A percentile compares a stretch with the other conserved stretches of the same genome.
phyloP scores from a whole-genome alignment of 2,113 vertebrate genomes.

The Sakesphorus luctuosus region DNA sequence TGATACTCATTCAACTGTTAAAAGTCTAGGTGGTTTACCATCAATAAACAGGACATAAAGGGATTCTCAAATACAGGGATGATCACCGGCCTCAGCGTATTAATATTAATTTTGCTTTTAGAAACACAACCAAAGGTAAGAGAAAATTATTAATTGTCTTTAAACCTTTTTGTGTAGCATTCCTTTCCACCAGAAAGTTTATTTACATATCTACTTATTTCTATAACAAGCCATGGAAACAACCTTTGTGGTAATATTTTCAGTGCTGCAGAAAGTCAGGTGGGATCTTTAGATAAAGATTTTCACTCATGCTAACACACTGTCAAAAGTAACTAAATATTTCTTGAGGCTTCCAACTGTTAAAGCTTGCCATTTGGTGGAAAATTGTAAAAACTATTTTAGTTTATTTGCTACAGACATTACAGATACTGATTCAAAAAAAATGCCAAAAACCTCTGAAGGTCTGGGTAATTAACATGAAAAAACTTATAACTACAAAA shows the following conservation, averaged over 20 bases:
- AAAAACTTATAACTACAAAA: slow-evolving; percentile 42
- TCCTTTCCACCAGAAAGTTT: slow-evolving; percentile 47
- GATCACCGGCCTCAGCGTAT: neutral
- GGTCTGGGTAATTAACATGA: slow-evolving; percentile 35
- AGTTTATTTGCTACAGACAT: slow-evolving; percentile 51
- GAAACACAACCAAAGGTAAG: slow-evolving; percentile 2
- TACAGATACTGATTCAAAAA: slow-evolving; percentile 43
- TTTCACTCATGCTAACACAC: slow-evolving; percentile 37
- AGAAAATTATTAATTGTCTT: neutral
- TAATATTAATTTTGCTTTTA: neutral
- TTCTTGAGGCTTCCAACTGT: slow-evolving; percentile 62
- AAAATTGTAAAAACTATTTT: slow-evolving; percentile 65
- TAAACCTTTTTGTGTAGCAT: neutral
- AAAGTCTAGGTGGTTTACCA: neutral
- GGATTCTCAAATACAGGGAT: neutral
- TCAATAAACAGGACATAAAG: neutral
- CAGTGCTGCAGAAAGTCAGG: slow-evolving; percentile 24
- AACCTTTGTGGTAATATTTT: slow-evolving; percentile 62
- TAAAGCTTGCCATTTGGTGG: slow-evolving; percentile 68
- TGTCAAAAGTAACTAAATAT: slow-evolving; percentile 66
- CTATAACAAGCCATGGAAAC: slow-evolving; percentile 56
- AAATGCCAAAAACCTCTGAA: neutral
- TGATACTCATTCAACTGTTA: neutral
- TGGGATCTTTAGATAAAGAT: slow-evolving; percentile 18
- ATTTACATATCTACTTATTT: slow-evolving; percentile 52